These are phyloP conservation scores for Lepilemur ruficaudatus DNA, from an alignment of 2,797 vertebrate species.

Conservation along the genomic window DNA sequence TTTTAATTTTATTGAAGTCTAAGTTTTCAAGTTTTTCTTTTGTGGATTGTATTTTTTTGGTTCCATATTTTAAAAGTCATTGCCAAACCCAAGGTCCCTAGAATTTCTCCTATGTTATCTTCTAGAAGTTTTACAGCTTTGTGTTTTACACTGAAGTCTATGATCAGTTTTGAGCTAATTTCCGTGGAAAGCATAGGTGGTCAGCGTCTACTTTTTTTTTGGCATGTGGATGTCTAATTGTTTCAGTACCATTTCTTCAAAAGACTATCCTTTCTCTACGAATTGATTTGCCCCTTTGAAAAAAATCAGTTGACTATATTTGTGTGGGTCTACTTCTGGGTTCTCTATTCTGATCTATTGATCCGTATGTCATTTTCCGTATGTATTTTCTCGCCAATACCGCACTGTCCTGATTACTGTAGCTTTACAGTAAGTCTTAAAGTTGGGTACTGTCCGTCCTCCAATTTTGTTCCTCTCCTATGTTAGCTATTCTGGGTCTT, in stretches of 20 bases:
- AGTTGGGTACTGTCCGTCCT: background rate
- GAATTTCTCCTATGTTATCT: background rate
- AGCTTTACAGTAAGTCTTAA: background rate
- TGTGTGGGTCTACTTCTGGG: background rate
- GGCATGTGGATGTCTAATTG: background rate
- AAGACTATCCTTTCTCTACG: background rate
- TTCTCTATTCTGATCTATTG: background rate
- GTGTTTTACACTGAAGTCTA: background rate
- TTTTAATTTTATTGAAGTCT: background rate
- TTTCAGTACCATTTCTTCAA: background rate
- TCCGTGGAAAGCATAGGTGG: background rate
- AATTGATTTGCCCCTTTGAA: background rate
- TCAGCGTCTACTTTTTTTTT: background rate
- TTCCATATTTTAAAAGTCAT: background rate
- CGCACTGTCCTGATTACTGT: background rate
- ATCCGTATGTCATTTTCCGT: background rate
- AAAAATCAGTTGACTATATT: background rate
- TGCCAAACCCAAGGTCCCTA: background rate
- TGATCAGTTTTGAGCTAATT: background rate
- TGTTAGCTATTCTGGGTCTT: background rate
- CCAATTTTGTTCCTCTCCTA: background rate
- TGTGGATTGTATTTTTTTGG: background rate
- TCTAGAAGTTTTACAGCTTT: background rate
- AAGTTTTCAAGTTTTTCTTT: background rate
- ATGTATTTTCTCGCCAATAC: background rate